Evolutionary conservation across 1,140 invertebrate genomes (phyloP), one percentile per base, ranked within the genome.

Genomic region (Amphibalanus amphitrite): DNA sequence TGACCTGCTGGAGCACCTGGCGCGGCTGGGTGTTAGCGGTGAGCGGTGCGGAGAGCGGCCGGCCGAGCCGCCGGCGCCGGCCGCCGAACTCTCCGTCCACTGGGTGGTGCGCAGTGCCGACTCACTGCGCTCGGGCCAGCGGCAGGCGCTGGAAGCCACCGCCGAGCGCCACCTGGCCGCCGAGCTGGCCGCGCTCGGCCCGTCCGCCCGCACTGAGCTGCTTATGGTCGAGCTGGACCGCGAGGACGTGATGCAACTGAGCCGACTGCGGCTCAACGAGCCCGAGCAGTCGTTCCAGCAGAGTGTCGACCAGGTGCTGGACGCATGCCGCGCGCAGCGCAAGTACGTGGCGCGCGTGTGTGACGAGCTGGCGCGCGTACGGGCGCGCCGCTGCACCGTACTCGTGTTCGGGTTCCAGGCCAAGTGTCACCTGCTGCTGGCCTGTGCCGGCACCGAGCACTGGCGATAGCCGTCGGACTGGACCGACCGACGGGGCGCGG

Each of bases 191-290:
- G 79, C 86, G 25, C 86, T 88, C 74, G 70, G 73, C n/a, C 84
- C 94, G 0, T 86, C 85, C 40, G 97, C 96, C 90, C 95, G 97
- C 80, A 83, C 93, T 72, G 87, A 89, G 38, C 86, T 87, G 76
- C 84, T 95, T n/a, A 59, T 59, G 47, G 47, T 59, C 47, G 47
- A 59, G 47, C 47, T 59, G 47, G 47, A 59, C 47, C 17, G 20
- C 10, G 47, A 59, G 47, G 47, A 59, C 47, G 81, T 95, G 28
- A 81, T 83, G 29, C 85, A 86, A 74, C 76, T 95, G 28, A 79
- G 92, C 59, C 82, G 79, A 3, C 81, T 83, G 73, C 84, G 88
- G 59, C 86, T 92, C 67, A 78, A 83, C 28, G 83, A 95, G 59
- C 89, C 89, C 28, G 76, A 82, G 8, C 85, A 89, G 64, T 83